phyloP scores from a whole-genome alignment of 2,797 vertebrate genomes.

The Notolepis coatsorum region DNA sequence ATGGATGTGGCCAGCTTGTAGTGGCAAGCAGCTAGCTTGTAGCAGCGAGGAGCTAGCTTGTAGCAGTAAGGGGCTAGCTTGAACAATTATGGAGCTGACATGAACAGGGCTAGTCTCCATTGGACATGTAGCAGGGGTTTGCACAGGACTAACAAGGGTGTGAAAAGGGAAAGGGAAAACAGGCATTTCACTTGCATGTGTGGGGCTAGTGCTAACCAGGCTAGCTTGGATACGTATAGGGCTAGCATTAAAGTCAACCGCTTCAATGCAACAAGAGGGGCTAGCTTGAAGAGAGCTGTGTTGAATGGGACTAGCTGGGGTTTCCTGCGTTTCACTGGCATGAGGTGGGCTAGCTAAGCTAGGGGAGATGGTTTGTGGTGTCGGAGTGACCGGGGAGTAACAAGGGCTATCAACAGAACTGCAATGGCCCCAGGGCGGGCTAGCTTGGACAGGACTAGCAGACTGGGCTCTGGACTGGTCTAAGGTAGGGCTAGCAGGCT shows the following conservation, averaged over 20 bases:
- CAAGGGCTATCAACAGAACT: background rate
- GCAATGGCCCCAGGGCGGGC: background rate
- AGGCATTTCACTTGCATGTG: conserved; percentile 39
- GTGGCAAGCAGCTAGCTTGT: background rate
- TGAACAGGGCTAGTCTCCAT: background rate
- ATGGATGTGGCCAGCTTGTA: background rate
- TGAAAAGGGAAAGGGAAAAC: conserved; percentile 14
- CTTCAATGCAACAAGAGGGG: conserved; percentile 20
- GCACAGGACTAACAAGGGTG: conserved; percentile 6
- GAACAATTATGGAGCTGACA: background rate
- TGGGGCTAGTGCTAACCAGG: conserved; percentile 2
- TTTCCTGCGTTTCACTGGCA: conserved; percentile 17
- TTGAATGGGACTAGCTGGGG: conserved; percentile 3
- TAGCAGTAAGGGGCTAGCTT: background rate
- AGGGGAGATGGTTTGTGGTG: conserved; percentile 67
- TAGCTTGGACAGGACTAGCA: background rate
- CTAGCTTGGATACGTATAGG: conserved; percentile 14
- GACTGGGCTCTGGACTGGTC: conserved; percentile 1
- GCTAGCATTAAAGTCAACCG: background rate
- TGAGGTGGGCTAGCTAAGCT: conserved; percentile 43
- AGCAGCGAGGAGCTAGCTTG: background rate
- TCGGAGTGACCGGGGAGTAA: background rate
- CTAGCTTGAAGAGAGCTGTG: conserved; percentile 19
- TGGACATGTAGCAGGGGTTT: conserved; percentile 1
- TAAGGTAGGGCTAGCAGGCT: background rate